Base-by-base conservation (phyloP, 2,888 invertebrate species). In the Zelleria hepariella region DNA sequence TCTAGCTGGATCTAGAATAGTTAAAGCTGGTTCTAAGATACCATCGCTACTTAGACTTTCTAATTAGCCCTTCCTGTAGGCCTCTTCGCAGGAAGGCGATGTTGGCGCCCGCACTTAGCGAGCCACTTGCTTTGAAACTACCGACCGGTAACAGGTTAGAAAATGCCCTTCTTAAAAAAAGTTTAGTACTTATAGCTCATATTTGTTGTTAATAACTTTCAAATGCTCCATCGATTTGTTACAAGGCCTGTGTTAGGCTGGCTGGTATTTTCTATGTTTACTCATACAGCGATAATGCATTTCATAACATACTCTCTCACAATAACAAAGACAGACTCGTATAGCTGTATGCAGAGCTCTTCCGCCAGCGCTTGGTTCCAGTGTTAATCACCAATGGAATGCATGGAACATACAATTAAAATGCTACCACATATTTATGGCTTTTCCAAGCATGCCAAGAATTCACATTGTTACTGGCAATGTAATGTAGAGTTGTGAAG, bases 41-140 rank as follows among this genome's bases (percentile, higher is more conserved):
- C 70, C 72, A 73, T 68, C 63, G 66, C 71, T 74, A 65, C 68
- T 76, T 78, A 75, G 74, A 80, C 74, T 79, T 79, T 75, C 66
- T 78, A 78, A 80, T 79, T 68, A 75, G 71, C 64, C 62, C 74
- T 78, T 80, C 78, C 80, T 78, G 78, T 68, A 63, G 63, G 63
- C 60, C 15, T 32, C 27, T 55, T 18, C 56, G 49, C 48, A 47
- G 58, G 55, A 47, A 48, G 47, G 15, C 48, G 42, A 47, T 59
- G 26, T 27, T 52, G 25, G 55, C 32, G 55, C 26, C 10, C 8
- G 20, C 20, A 27, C 27, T 55, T 32, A 55, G 55, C 55, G 26
- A 26, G 27, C 25, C 27, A 55, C 7, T 21, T 8, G 21, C 49
- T 21, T 18, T 20, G 49, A 42, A 42, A 15, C 32, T 42, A 15